Evolutionary conservation across 2,888 invertebrate genomes (phyloP).

Genomic region (Molorchus minor): DNA sequence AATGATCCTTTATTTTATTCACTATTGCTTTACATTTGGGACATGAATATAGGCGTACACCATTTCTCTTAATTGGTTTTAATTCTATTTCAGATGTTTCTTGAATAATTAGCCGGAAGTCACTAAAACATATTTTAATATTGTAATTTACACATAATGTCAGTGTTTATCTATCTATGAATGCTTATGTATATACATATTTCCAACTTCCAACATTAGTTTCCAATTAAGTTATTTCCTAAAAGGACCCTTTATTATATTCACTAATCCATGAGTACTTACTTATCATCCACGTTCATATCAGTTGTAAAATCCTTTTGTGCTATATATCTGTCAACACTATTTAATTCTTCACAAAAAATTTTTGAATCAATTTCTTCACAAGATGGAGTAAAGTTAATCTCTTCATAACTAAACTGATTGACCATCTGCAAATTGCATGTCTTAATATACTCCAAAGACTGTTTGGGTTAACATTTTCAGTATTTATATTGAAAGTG

Average conservation of each 20-base stretch:
- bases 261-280: too few relatives aligned
- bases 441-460: neutral
- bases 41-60: neutral
- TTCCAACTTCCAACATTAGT: too few relatives aligned
- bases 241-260: too few relatives aligned
- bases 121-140: neutral
- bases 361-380: neutral
- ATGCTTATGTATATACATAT: too few relatives aligned
- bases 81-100: neutral
- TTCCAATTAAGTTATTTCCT: too few relatives aligned
- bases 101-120: neutral
- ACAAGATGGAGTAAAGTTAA: neutral
- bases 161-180: too few relatives aligned
- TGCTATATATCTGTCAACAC: too few relatives aligned
- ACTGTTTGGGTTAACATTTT: neutral
- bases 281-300: too few relatives aligned
- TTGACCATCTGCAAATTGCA: neutral
- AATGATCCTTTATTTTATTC: neutral
- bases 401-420: neutral
- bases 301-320: too few relatives aligned
- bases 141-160: too few relatives aligned
- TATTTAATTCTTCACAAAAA: neutral
- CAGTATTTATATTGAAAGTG: neutral
- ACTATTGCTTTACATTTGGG: constrained; percentile 7
- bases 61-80: neutral